Conservation (phyloP, 1,140 invertebrate genomes). For the Solen grandis region DNA sequence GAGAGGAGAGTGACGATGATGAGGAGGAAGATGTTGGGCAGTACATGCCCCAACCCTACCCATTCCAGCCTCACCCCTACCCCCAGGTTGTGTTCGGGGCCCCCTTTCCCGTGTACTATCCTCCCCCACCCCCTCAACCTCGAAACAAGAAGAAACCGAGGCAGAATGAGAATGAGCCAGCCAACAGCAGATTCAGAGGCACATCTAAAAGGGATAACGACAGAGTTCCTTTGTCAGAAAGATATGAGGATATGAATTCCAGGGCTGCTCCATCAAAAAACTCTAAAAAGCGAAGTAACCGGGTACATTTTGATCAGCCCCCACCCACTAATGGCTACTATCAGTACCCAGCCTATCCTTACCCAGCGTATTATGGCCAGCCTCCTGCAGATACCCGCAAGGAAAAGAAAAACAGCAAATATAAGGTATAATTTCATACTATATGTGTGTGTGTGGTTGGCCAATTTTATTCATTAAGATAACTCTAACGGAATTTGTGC, state of each 20-base stretch:
- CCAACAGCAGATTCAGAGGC: neutral
- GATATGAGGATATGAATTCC: conserved; percentile 40
- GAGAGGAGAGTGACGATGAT: conserved; percentile 48
- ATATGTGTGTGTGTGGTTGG: too few relatives aligned
- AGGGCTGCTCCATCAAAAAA: conserved; percentile 21
- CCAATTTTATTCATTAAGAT: too few relatives aligned
- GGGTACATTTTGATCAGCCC: conserved; percentile 45
- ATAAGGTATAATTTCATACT: too few relatives aligned
- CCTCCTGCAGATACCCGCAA: neutral
- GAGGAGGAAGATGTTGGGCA: conserved; percentile 16
- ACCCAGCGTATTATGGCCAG: conserved; percentile 12
- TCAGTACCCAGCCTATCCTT: conserved; percentile 30
- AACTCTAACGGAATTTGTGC: too few relatives aligned
- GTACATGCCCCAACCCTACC: conserved; percentile 50
- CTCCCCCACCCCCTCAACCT: conserved; percentile 22
- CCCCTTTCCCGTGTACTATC: conserved; percentile 43
- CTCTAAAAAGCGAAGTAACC: conserved; percentile 24
- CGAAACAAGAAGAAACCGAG: neutral
- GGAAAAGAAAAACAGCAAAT: conserved; percentile 21
- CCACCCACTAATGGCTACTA: conserved; percentile 29
- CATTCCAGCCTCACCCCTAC: conserved; percentile 3
- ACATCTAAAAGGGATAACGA: neutral
- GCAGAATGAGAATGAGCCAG: conserved; percentile 38
- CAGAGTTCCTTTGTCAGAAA: conserved; percentile 19
- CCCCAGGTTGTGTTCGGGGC: conserved; percentile 48